These are phyloP conservation scores for Agrotis puta DNA, from an alignment of 2,888 invertebrate genomes.

Conservation along the genomic window DNA sequence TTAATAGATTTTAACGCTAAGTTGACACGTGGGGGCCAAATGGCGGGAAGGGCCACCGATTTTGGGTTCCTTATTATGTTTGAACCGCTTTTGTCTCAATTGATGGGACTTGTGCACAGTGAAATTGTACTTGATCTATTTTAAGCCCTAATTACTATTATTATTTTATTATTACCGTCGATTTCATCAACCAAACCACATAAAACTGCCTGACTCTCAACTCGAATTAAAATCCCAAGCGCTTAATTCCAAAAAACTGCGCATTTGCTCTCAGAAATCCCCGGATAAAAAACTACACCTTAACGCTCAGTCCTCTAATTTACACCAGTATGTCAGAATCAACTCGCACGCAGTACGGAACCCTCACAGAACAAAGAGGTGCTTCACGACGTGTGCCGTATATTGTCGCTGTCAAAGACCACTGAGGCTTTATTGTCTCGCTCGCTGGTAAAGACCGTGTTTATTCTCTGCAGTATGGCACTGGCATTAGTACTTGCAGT, in stretches of 20 bases:
- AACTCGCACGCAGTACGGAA: constrained; percentile 67
- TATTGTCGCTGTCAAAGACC: constrained; percentile 79
- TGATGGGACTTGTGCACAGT: not conserved
- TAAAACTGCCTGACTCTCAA: not conserved
- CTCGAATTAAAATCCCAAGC: not conserved
- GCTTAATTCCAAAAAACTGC: constrained; percentile 16
- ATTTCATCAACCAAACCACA: too few relatives aligned
- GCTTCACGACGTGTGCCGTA: constrained; percentile 74
- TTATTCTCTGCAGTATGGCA: constrained; percentile 35
- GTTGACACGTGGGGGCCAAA: constrained; percentile 87
- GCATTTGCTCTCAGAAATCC: not conserved
- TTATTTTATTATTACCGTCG: too few relatives aligned
- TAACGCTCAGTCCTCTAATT: constrained; percentile 36
- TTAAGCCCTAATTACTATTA: too few relatives aligned
- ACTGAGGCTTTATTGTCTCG: constrained; percentile 79
- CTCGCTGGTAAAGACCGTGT: constrained; percentile 63
- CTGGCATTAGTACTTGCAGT: constrained; percentile 23
- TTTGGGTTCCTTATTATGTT: constrained; percentile 71
- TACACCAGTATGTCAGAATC: constrained; percentile 44
- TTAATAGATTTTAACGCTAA: constrained; percentile 80
- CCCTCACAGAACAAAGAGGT: constrained; percentile 68
- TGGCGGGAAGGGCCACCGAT: constrained; percentile 76
- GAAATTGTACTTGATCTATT: too few relatives aligned
- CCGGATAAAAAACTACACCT: constrained; percentile 6
- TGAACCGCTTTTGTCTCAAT: constrained; percentile 11